These are phyloP conservation scores for Thamnaconus septentrionalis DNA, from an alignment of 2,113 vertebrate species.

Conservation along the genomic window DNA sequence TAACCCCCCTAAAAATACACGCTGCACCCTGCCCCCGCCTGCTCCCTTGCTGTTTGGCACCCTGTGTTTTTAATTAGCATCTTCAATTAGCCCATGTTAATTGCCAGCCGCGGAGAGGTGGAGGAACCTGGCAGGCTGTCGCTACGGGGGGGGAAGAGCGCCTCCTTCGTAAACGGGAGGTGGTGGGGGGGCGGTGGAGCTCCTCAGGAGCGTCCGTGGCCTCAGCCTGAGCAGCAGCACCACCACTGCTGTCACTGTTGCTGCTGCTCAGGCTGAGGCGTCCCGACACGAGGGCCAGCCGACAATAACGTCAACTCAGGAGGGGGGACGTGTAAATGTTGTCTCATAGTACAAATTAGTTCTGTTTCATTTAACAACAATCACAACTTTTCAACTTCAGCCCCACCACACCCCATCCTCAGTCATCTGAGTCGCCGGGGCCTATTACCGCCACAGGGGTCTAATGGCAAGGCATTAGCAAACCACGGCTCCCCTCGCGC, in stretches of 20 bases:
- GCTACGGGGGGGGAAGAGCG: constrained; percentile 46
- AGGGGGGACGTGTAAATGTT: not conserved
- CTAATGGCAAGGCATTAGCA: constrained; percentile 50
- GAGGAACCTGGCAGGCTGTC: constrained; percentile 47
- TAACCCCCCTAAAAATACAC: constrained; percentile 70
- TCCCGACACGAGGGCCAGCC: not conserved
- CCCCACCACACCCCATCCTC: not conserved
- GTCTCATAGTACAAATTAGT: constrained; percentile 15
- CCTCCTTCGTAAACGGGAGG: constrained; percentile 56
- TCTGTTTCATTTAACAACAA: constrained; percentile 37
- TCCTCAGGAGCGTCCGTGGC: constrained; percentile 21
- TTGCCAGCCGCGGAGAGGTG: constrained; percentile 58
- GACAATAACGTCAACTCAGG: not conserved
- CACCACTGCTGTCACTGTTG: constrained; percentile 1
- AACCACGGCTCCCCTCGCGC: constrained; percentile 25
- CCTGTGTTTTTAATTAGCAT: constrained; percentile 76
- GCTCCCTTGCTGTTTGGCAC: constrained; percentile 73
- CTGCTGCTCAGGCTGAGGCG: not conserved
- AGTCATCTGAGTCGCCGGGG: constrained; percentile 27
- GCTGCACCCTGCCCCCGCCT: constrained; percentile 48
- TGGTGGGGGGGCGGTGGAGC: constrained; percentile 10
- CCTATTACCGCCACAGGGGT: constrained; percentile 61
- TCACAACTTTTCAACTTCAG: constrained; percentile 20
- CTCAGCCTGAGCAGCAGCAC: constrained; percentile 14
- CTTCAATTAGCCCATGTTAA: constrained; percentile 80